Conservation (phyloP, 2,797 vertebrate genomes). For the Distichodus sexfasciatus region DNA sequence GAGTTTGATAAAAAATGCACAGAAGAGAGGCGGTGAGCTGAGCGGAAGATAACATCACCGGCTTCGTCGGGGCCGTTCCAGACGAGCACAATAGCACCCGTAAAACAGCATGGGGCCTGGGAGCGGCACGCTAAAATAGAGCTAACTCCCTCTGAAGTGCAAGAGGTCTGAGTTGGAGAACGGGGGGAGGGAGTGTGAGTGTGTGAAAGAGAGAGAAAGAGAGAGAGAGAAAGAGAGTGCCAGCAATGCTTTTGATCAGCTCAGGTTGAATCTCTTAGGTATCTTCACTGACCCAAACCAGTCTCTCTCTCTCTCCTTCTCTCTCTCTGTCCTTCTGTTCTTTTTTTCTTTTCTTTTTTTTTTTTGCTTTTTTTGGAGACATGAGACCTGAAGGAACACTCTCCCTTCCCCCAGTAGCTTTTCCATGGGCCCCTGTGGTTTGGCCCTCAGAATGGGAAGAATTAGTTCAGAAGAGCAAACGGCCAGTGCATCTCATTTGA, state of each 20-base stretch:
- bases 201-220: slow-evolving; percentile 10
- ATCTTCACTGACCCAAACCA: slow-evolving; percentile 61
- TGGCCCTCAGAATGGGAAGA: slow-evolving; percentile 65
- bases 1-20: slow-evolving; percentile 66
- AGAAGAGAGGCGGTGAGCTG: slow-evolving; percentile 64
- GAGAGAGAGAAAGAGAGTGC: slow-evolving; percentile 44
- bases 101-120: slow-evolving; percentile 67
- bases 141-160: slow-evolving; percentile 54
- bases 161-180: slow-evolving; percentile 56
- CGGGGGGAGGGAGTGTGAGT: slow-evolving; percentile 6
- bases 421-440: slow-evolving; percentile 68
- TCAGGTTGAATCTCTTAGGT: slow-evolving; percentile 57
- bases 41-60: slow-evolving; percentile 67
- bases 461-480: slow-evolving; percentile 59
- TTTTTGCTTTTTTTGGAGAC: not conserved
- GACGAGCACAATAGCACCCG: slow-evolving; percentile 71
- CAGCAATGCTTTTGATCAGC: slow-evolving; percentile 56
- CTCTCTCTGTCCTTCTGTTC: slow-evolving; percentile 6
- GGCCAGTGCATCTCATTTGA: slow-evolving; percentile 68
- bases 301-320: slow-evolving; percentile 60
- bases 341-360: slow-evolving; percentile 40
- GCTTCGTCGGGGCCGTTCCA: slow-evolving; percentile 58
- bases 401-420: slow-evolving; percentile 48
- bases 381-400: not conserved
- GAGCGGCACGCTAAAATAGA: slow-evolving; percentile 57